phyloP scores from a whole-genome alignment of 2,113 vertebrate species.

The Oryzias melastigma region DNA sequence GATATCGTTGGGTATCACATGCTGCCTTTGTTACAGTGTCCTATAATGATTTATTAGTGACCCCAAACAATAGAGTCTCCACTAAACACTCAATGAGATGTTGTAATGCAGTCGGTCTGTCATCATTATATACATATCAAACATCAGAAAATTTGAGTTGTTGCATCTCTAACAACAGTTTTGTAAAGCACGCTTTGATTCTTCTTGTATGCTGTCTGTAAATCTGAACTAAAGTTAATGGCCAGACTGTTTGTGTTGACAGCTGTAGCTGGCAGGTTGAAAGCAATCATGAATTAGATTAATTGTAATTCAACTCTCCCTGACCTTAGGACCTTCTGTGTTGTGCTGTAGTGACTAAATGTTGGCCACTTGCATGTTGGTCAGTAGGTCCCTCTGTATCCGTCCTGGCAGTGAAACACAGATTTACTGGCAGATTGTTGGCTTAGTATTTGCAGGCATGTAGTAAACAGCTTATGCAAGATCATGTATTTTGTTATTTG shows the following conservation, averaged over 20 bases:
- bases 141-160: no score
- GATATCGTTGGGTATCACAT: no score
- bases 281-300: slow-evolving; percentile 26
- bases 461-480: slow-evolving; percentile 32
- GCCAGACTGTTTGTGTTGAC: slow-evolving; percentile 9
- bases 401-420: slow-evolving; percentile 17
- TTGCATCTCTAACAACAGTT: no score
- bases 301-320: slow-evolving; percentile 27
- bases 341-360: slow-evolving; percentile 33
- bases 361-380: slow-evolving; percentile 34
- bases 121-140: no score
- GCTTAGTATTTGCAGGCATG: slow-evolving; percentile 23
- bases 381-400: slow-evolving; percentile 43
- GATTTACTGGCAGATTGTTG: slow-evolving; percentile 37
- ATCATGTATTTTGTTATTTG: slow-evolving; percentile 18
- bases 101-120: no score
- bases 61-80: no score
- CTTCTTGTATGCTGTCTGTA: no score
- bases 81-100: no score
- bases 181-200: no score
- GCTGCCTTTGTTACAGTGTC: no score
- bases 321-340: slow-evolving; percentile 9
- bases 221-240: no score
- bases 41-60: no score
- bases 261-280: slow-evolving; percentile 21